Conservation (phyloP, 2,888 invertebrate genomes). For the Acanthoscelides obtectus region DNA sequence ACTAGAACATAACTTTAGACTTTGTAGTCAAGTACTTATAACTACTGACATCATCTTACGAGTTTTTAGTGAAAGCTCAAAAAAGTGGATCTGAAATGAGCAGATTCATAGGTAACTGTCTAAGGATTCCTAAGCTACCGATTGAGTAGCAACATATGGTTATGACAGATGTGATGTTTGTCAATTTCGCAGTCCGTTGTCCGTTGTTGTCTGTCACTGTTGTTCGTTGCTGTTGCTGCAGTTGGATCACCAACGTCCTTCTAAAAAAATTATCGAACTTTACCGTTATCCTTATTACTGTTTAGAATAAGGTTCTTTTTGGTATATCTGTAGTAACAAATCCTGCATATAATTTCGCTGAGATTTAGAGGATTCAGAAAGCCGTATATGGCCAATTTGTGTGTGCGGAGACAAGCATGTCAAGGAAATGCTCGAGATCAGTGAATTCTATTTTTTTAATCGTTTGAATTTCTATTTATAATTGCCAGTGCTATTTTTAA, state of each 20-base stretch:
- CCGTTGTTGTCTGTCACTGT: neutral
- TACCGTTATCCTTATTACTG: constrained; percentile 24
- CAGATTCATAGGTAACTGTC: too few relatives aligned
- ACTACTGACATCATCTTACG: too few relatives aligned
- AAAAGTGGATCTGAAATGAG: too few relatives aligned
- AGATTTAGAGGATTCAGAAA: constrained; percentile 16
- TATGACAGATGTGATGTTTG: neutral
- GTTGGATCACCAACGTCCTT: neutral
- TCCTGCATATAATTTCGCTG: constrained; percentile 2
- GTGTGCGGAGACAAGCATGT: constrained; percentile 26
- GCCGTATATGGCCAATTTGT: constrained; percentile 34
- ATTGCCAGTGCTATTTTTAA: constrained; percentile 28
- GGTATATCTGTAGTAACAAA: constrained; percentile 8
- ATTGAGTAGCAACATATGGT: neutral
- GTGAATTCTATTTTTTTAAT: constrained; percentile 20
- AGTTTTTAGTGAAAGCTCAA: too few relatives aligned
- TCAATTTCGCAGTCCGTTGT: neutral
- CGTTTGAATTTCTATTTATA: constrained; percentile 26
- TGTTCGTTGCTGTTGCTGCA: neutral
- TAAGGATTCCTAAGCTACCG: too few relatives aligned
- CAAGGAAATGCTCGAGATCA: constrained; percentile 33
- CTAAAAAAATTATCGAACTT: constrained; percentile 2
- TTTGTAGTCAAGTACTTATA: too few relatives aligned
- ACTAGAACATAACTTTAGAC: too few relatives aligned
- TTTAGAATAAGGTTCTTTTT: constrained; percentile 22